These are phyloP conservation scores for Cetoscarus ocellatus DNA, from an alignment of 2,797 vertebrate species.

Conservation along the genomic window DNA sequence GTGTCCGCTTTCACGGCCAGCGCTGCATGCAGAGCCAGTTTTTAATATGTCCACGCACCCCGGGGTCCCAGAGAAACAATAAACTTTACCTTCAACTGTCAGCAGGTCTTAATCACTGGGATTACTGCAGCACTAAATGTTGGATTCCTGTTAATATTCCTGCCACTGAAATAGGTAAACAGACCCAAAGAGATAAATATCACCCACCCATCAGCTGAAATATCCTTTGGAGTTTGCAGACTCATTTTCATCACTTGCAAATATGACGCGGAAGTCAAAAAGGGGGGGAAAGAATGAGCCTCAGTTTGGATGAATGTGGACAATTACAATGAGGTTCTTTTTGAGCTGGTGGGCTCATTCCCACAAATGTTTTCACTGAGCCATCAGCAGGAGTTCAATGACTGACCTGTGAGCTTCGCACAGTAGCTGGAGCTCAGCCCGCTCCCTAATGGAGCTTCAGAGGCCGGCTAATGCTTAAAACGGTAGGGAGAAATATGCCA, in stretches of 20 bases:
- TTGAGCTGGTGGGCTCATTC: conserved; percentile 49
- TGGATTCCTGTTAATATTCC: conserved; percentile 89
- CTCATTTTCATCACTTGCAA: conserved; percentile 87
- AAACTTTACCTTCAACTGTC: conserved; percentile 89
- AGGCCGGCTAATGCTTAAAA: conserved; percentile 74
- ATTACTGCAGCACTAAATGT: conserved; percentile 89
- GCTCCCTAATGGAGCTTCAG: conserved; percentile 76
- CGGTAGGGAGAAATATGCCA: conserved; percentile 40
- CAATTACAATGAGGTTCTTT: conserved; percentile 72
- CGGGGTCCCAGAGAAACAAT: conserved; percentile 83
- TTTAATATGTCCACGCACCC: conserved; percentile 83
- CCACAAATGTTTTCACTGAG: conserved; percentile 71
- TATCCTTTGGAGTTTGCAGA: conserved; percentile 78
- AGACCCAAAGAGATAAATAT: conserved; percentile 79
- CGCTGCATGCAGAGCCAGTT: conserved; percentile 70
- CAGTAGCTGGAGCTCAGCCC: conserved; percentile 63
- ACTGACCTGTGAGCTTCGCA: conserved; percentile 65
- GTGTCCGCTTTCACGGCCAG: conserved; percentile 74
- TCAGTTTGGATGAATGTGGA: conserved; percentile 67
- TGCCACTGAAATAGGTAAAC: conserved; percentile 86
- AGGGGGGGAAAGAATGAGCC: conserved; percentile 56
- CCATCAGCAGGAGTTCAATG: conserved; percentile 60
- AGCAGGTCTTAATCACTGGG: conserved; percentile 91
- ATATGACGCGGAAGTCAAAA: conserved; percentile 76
- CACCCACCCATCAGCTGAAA: conserved; percentile 67